These are phyloP conservation scores for Zaprionus vittiger DNA, from an alignment of 1,140 invertebrate species.

Conservation along the genomic window DNA sequence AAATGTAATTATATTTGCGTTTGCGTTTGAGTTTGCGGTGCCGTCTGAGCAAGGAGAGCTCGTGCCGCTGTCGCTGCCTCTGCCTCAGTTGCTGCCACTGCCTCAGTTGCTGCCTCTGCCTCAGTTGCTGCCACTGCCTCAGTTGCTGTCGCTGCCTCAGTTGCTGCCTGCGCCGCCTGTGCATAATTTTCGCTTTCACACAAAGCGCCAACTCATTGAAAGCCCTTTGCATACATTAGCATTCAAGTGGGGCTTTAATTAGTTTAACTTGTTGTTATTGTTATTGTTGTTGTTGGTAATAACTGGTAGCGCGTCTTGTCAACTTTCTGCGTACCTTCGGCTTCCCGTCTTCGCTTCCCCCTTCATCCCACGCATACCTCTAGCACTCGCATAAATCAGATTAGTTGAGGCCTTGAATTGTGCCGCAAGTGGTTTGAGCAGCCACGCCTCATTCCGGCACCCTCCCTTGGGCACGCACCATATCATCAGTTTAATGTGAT, in stretches of 20 bases:
- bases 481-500: constrained; percentile 50
- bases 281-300: constrained; percentile 24
- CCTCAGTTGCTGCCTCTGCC: constrained; percentile 7
- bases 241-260: constrained; percentile 75
- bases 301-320: constrained; percentile 29
- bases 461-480: background rate
- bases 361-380: background rate
- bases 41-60: constrained; percentile 22
- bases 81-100: constrained; percentile 5
- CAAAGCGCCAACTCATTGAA: constrained; percentile 62
- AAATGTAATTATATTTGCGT: constrained; percentile 75
- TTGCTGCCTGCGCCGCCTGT: constrained; percentile 40
- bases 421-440: constrained; percentile 32
- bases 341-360: background rate
- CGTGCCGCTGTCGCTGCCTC: constrained; percentile 2
- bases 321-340: constrained; percentile 14
- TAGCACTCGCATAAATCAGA: constrained; percentile 61
- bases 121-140: constrained; percentile 19
- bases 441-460: background rate
- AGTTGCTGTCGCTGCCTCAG: constrained; percentile 7
- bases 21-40: constrained; percentile 33
- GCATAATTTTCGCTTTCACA: constrained; percentile 52
- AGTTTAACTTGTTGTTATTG: constrained; percentile 67
- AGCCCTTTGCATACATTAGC: constrained; percentile 80
- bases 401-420: constrained; percentile 55